Evolutionary conservation across 2,113 vertebrate species (phyloP).

Genomic region (Recurvirostra avosetta): DNA sequence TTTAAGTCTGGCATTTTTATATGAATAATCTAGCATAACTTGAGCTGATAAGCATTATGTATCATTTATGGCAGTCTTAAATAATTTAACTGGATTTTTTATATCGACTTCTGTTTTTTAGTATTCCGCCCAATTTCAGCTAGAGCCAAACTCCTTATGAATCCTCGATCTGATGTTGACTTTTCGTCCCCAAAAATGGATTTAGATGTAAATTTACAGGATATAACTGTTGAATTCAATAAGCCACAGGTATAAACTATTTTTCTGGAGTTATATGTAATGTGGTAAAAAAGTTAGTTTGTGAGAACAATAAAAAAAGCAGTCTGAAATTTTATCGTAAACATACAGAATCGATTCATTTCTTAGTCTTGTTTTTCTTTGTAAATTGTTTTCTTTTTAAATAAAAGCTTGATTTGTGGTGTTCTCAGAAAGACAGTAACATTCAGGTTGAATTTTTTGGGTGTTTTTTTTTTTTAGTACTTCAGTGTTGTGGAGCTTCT

Average conservation of each 20-base stretch:
- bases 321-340: not conserved
- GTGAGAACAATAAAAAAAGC: not conserved
- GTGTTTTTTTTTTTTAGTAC: constrained; percentile 74
- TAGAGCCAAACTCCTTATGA: constrained; percentile 93
- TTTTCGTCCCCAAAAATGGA: constrained; percentile 93
- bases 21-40: not conserved
- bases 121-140: constrained; percentile 95
- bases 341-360: not conserved
- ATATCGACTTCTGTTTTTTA: constrained; percentile 63
- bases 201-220: constrained; percentile 86
- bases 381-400: not conserved
- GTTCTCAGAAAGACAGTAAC: not conserved
- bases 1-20: not conserved
- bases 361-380: not conserved
- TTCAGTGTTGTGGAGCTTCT: constrained; percentile 96
- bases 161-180: constrained; percentile 92
- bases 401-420: not conserved
- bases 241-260: constrained; percentile 84
- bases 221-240: constrained; percentile 91
- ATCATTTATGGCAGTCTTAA: not conserved
- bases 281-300: not conserved
- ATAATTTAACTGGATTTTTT: not conserved
- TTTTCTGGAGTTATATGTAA: not conserved
- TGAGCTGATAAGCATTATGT: not conserved
- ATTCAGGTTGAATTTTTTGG: not conserved